Evolutionary conservation across 2,888 invertebrate species (phyloP).

Genomic region (Epistrophe grossulariae): DNA sequence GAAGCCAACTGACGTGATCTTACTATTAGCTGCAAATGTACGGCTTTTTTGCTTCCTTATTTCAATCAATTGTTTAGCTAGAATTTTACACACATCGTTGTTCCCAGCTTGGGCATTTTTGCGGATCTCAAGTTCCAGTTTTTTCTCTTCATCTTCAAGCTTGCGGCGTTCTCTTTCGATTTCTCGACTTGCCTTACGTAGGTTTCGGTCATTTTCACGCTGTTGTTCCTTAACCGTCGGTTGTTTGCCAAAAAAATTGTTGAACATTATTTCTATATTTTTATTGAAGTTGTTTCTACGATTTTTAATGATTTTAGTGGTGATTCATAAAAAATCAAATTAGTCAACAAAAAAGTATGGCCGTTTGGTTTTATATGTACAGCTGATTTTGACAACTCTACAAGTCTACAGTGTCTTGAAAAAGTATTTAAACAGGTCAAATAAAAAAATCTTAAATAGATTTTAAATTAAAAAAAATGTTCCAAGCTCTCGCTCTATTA

Average conservation of each 20-base stretch:
- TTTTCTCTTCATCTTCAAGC: constrained; percentile 94
- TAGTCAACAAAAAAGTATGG: constrained; percentile 43
- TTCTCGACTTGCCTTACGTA: constrained; percentile 92
- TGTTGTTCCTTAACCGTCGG: constrained; percentile 91
- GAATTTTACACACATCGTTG: constrained; percentile 91
- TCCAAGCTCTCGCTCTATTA: no score
- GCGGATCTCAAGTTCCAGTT: constrained; percentile 95
- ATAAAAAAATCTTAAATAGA: no score
- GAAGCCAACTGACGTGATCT: constrained; percentile 90
- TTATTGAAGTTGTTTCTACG: neutral
- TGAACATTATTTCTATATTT: constrained; percentile 79
- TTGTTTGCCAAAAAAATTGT: constrained; percentile 86
- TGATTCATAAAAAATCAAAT: constrained; percentile 48
- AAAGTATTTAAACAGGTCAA: constrained; percentile 8
- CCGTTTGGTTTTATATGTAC: neutral
- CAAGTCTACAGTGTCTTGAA: neutral
- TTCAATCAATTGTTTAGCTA: constrained; percentile 95
- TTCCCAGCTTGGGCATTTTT: constrained; percentile 95
- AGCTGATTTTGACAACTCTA: constrained; percentile 43
- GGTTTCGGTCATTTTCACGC: constrained; percentile 91
- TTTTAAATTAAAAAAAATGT: no score
- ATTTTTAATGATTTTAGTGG: neutral
- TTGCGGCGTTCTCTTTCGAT: constrained; percentile 92
- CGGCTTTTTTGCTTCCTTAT: constrained; percentile 94
- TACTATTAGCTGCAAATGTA: constrained; percentile 92